Base-by-base conservation (phyloP, 2,797 vertebrate genomes). In the Chelonia mydas region DNA sequence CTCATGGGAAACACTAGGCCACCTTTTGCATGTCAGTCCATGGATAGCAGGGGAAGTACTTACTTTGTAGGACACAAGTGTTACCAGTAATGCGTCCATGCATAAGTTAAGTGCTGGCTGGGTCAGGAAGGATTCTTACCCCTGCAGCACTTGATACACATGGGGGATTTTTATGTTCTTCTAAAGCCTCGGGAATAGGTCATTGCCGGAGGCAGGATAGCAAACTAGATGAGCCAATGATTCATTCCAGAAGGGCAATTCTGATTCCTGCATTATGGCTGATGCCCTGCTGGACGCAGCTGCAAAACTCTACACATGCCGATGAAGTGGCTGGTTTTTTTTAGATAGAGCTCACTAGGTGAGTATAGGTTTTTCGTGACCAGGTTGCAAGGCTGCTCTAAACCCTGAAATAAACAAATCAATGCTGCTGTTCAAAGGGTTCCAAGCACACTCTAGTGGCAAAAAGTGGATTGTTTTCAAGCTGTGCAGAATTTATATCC, bases 251-350 rank as follows among this genome's bases (percentile, higher is more conserved):
- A 54, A 5, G 65, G 1, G 11, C 51, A 45, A 76, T 2, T 1
- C 76, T 37, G 17, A 5, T 6, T 9, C 54, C 50, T 12, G n/a
- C n/a, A 3, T 5, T 0, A 37, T 0, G 23, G 0, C 9, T 1
- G 17, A 9, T 1, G 3, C 1, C 41, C 59, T 45, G 31, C 3
- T 78, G 27, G 27, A 77, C 54, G 33, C 1, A 74, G 11, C 72
- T 78, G 72, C 51, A 49, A 53, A 59, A 16, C 1, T 12, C 1
- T 37, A 27, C 41, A 31, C 27, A 11, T 49, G 81, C 47, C 12
- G 37, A 21, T 80, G 11, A 15, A 19, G 31, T 1, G 51, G 6
- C 16, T 51, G 12, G 10, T 12, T 31, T 23, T 31, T 33, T 78
- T 59, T 33, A 16, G 33, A 17, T 15, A 65, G 61, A 19, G 17